These are phyloP conservation scores for Acrocephalus scirpaceus DNA, from an alignment of 2,797 vertebrate species.

Conservation along the genomic window DNA sequence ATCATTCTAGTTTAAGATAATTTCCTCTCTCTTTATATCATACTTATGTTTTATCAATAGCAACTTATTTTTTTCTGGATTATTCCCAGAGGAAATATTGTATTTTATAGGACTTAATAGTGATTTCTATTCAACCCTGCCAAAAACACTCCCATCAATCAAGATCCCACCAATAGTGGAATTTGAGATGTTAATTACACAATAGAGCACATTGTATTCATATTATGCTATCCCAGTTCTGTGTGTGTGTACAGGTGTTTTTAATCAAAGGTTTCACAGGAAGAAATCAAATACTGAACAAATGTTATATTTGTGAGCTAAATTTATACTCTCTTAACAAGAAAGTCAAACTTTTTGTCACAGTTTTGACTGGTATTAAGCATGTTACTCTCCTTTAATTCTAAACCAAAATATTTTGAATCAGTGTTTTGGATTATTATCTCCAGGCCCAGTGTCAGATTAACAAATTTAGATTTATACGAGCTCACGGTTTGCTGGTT, in stretches of 20 bases:
- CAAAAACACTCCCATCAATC: background rate
- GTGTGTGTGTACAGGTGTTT: background rate
- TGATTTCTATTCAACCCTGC: background rate
- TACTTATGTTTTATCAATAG: background rate
- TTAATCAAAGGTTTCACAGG: background rate
- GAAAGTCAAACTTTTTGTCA: background rate
- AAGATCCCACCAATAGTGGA: background rate
- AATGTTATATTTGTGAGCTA: background rate
- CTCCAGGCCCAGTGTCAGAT: background rate
- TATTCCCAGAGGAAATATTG: background rate
- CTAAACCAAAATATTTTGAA: background rate
- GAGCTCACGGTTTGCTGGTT: background rate
- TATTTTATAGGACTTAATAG: background rate
- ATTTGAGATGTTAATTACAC: background rate
- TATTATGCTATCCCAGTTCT: background rate
- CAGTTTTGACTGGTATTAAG: background rate
- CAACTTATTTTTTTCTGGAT: background rate
- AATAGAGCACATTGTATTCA: background rate
- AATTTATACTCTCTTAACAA: background rate
- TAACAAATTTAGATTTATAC: background rate
- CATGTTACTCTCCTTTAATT: background rate
- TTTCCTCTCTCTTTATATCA: background rate
- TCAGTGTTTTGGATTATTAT: background rate
- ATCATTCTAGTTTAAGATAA: background rate
- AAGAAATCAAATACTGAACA: background rate